A percentile compares a stretch with the other conserved stretches of the same genome.
phyloP scores from a whole-genome alignment of 2,888 invertebrate species.

The Eulithis prunata region DNA sequence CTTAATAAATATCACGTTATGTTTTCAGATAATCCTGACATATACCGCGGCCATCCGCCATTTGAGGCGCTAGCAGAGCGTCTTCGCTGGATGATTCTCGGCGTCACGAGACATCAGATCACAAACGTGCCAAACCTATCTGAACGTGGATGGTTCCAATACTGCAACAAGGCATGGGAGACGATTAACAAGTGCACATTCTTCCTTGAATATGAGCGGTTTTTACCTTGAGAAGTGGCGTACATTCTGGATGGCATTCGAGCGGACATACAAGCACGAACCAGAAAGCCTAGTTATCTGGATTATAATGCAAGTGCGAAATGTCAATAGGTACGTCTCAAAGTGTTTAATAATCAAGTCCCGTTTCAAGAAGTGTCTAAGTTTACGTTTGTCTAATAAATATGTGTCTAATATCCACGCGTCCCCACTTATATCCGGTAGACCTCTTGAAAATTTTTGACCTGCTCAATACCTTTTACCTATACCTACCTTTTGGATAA shows the following conservation, averaged over 20 bases:
- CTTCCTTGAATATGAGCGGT: conserved; percentile 92
- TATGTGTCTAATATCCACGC: too few species aligned
- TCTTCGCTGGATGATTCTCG: conserved; percentile 88
- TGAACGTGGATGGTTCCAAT: conserved; percentile 93
- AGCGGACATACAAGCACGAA: neutral
- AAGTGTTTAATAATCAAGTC: too few species aligned
- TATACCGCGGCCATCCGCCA: conserved; percentile 85
- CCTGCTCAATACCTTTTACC: too few species aligned
- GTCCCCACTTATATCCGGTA: too few species aligned
- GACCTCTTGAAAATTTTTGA: too few species aligned
- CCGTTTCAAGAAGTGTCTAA: neutral
- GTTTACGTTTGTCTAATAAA: neutral
- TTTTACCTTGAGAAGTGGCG: conserved; percentile 84
- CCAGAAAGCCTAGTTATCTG: too few species aligned
- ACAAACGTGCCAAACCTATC: conserved; percentile 88
- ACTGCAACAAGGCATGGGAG: conserved; percentile 93
- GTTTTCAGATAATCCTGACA: conserved; percentile 75
- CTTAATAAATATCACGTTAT: neutral
- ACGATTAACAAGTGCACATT: conserved; percentile 92
- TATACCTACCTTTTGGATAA: too few species aligned
- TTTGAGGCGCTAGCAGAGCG: conserved; percentile 87
- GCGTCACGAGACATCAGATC: conserved; percentile 87
- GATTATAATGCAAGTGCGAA: too few species aligned
- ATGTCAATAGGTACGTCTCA: too few species aligned
- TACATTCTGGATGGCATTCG: neutral